phyloP scores from a whole-genome alignment of 92 coral and sea anemone species.

The Zoanthus sociatus region DNA sequence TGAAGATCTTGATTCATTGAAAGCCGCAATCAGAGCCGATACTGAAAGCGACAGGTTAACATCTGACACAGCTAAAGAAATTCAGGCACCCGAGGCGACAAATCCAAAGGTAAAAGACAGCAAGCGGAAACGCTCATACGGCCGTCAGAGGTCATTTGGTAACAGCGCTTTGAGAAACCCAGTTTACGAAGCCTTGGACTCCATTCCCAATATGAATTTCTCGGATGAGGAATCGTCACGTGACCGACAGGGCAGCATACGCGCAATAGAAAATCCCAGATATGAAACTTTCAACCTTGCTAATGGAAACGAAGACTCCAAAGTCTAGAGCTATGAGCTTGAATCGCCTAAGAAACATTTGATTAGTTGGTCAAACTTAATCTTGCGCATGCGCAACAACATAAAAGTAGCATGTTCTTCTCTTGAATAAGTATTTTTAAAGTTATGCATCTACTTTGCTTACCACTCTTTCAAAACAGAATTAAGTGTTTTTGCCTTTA shows the following conservation, averaged over 20 bases:
- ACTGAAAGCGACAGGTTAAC: not conserved
- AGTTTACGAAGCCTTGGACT: slow-evolving; percentile 21
- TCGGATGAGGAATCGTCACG: slow-evolving; percentile 14
- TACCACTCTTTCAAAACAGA: too few species aligned
- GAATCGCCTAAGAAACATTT: too few species aligned
- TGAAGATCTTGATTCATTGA: slow-evolving; percentile 34
- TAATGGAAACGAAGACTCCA: not conserved
- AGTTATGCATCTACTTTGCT: too few species aligned
- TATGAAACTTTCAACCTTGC: not conserved
- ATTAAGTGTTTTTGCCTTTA: too few species aligned
- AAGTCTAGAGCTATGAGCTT: not conserved
- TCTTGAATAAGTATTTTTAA: too few species aligned
- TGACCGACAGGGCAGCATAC: slow-evolving; percentile 34
- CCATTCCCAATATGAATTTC: not conserved
- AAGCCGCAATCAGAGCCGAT: slow-evolving; percentile 20
- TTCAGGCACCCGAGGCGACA: not conserved
- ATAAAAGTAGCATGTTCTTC: too few species aligned
- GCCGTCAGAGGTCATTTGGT: slow-evolving; percentile 28
- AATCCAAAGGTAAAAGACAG: not conserved
- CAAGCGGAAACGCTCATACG: slow-evolving; percentile 30
- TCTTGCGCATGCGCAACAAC: too few species aligned
- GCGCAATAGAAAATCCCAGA: not conserved
- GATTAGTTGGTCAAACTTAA: too few species aligned
- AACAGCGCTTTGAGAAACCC: not conserved
- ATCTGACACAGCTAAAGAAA: not conserved